phyloP scores from a whole-genome alignment of 1,140 invertebrate species.

The Laupala kohalensis region DNA sequence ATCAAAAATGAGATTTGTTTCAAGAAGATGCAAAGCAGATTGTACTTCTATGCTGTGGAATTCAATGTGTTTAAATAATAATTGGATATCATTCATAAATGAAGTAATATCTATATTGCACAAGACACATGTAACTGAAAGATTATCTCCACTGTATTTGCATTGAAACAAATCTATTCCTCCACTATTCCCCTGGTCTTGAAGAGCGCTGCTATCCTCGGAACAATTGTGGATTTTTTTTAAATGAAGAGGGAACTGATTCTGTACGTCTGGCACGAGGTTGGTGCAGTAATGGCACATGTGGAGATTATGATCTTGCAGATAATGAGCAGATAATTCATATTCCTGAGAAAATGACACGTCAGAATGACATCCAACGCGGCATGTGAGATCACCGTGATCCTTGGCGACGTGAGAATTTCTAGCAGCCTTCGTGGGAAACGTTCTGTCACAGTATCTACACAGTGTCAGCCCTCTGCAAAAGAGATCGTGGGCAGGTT shows the following conservation, averaged over 20 bases:
- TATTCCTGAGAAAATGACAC: conserved; percentile 11
- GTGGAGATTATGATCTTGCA: conserved; percentile 6
- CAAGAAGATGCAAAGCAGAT: conserved; percentile 6
- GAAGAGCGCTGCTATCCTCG: background rate
- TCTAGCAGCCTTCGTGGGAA: conserved; percentile 5
- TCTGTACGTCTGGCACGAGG: conserved; percentile 3
- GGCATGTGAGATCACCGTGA: conserved; percentile 8
- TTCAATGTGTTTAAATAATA: conserved; percentile 13
- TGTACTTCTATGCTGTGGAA: conserved; percentile 13
- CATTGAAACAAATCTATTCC: conserved; percentile 6
- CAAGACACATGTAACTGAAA: conserved; percentile 10
- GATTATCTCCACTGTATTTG: background rate
- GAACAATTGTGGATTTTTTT: conserved; percentile 5
- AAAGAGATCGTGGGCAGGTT: conserved; percentile 14
- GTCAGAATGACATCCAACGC: conserved; percentile 1
- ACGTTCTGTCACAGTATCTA: conserved; percentile 12
- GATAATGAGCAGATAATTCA: conserved; percentile 12
- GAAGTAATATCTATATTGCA: conserved; percentile 13
- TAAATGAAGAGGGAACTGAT: conserved; percentile 3
- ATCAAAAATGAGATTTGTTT: background rate
- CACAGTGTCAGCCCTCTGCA: conserved; percentile 10
- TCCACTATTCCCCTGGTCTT: background rate
- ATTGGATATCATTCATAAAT: conserved; percentile 10
- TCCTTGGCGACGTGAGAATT: conserved; percentile 8
- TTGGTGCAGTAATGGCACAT: conserved; percentile 12